These are phyloP conservation scores for Tiphia femorata DNA, from an alignment of 2,888 invertebrate genomes.

Conservation along the genomic window DNA sequence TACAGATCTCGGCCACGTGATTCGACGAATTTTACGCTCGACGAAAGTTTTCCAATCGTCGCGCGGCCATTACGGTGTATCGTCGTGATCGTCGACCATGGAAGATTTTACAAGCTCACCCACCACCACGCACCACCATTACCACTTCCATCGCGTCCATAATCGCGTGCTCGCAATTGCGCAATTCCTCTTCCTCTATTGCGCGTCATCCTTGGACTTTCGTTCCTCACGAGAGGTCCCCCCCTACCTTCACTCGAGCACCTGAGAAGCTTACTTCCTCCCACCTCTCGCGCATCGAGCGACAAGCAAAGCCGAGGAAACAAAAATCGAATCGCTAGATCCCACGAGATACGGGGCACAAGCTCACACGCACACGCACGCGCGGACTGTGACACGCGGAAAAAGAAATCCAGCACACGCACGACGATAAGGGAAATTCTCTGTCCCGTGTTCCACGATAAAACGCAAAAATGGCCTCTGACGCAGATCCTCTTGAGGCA, in stretches of 20 bases:
- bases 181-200: conserved; percentile 1
- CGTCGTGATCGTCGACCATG: conserved; percentile 25
- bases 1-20: too few relatives aligned
- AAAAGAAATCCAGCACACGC: too few relatives aligned
- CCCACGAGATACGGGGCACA: not conserved
- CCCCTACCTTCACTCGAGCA: not conserved
- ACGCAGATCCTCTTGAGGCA: too few relatives aligned
- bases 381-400: too few relatives aligned
- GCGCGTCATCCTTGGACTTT: conserved; percentile 23
- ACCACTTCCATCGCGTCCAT: not conserved
- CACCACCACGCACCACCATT: not conserved
- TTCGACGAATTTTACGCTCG: not conserved
- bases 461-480: too few relatives aligned
- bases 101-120: too few relatives aligned
- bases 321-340: not conserved
- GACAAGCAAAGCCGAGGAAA: not conserved
- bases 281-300: not conserved
- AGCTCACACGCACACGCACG: not conserved
- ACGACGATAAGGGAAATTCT: too few relatives aligned
- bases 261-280: not conserved
- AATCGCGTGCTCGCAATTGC: conserved; percentile 11
- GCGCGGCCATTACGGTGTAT: conserved; percentile 13
- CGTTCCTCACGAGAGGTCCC: not conserved
- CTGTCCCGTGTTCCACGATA: too few relatives aligned
- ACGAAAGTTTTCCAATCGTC: not conserved